Percentiles rank a stretch among this genome's conserved stretches.
phyloP scores from a whole-genome alignment of 2,888 invertebrate species.

The Timema podura region DNA sequence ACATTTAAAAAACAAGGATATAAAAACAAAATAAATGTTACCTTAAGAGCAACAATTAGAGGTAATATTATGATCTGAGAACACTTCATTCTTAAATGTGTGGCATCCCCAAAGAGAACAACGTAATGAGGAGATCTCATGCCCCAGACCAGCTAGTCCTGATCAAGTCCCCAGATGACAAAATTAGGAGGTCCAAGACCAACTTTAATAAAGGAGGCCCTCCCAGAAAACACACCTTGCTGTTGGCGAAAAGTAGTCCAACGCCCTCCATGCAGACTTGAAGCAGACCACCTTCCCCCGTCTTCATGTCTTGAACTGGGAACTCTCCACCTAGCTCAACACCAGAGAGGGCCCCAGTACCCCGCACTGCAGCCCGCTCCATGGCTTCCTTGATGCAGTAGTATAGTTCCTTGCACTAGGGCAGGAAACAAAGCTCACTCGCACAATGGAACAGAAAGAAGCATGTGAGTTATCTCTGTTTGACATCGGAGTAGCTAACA shows the following conservation, averaged over 20 bases:
- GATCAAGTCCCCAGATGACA: not conserved
- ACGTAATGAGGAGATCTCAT: not conserved
- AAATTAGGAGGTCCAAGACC: not conserved
- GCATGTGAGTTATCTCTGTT: too few relatives aligned
- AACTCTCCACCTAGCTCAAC: conserved; percentile 91
- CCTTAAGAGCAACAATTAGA: too few relatives aligned
- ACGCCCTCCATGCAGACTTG: conserved; percentile 99
- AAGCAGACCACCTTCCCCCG: conserved; percentile 94
- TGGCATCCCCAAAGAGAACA: not conserved
- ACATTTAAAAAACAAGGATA: too few relatives aligned
- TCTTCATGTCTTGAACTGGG: conserved; percentile 95
- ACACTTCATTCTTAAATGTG: too few relatives aligned
- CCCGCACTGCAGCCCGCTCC: conserved; percentile 74
- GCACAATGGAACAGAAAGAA: too few relatives aligned
- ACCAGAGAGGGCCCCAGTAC: conserved; percentile 71
- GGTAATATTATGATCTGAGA: too few relatives aligned
- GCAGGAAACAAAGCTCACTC: too few relatives aligned
- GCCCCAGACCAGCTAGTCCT: not conserved
- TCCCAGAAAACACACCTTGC: conserved; percentile 75
- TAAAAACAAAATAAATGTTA: too few relatives aligned
- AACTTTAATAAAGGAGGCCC: conserved; percentile 31
- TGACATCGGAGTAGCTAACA: too few relatives aligned
- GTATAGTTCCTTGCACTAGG: conserved; percentile 94
- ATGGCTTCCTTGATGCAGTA: conserved; percentile 98
- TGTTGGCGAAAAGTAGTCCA: conserved; percentile 96